Conservation (phyloP, 2,888 invertebrate species). For the Mycalesis mineus region DNA sequence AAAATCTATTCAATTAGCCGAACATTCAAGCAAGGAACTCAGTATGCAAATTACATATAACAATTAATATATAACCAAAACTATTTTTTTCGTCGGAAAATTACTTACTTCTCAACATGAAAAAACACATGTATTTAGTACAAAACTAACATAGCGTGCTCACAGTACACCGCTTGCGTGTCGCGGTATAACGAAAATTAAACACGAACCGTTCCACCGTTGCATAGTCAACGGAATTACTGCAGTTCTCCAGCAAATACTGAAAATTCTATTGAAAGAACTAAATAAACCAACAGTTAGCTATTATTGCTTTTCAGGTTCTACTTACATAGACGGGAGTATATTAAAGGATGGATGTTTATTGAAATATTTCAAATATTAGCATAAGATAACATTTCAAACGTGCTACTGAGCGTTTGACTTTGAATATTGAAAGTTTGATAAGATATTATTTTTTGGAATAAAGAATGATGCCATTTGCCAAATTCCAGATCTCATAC, state of each 20-base stretch:
- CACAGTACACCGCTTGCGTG: slow-evolving; percentile 14
- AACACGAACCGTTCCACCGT: slow-evolving; percentile 19
- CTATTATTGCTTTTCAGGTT: slow-evolving; percentile 8
- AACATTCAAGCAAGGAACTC: no score
- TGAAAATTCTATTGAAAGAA: slow-evolving; percentile 13
- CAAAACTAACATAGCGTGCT: slow-evolving; percentile 15
- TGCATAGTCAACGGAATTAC: slow-evolving; percentile 19
- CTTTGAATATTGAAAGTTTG: no score
- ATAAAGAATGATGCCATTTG: no score
- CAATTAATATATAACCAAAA: no score
- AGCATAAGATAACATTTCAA: no score
- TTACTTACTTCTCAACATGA: background rate
- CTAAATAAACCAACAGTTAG: slow-evolving; percentile 3
- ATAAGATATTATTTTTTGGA: no score
- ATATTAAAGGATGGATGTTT: background rate
- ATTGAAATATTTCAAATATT: no score
- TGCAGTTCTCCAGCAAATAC: slow-evolving; percentile 24
- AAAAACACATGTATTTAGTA: background rate
- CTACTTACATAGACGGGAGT: background rate
- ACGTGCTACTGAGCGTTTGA: no score
- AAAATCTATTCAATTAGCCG: no score
- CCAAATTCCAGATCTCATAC: no score
- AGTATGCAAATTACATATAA: no score
- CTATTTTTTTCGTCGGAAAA: no score
- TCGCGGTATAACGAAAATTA: slow-evolving; percentile 24